A percentile compares a stretch with the other conserved stretches of the same genome.
Evolutionary conservation across 2,113 vertebrate species (phyloP).

Genomic region (Sisor rabdophorus): DNA sequence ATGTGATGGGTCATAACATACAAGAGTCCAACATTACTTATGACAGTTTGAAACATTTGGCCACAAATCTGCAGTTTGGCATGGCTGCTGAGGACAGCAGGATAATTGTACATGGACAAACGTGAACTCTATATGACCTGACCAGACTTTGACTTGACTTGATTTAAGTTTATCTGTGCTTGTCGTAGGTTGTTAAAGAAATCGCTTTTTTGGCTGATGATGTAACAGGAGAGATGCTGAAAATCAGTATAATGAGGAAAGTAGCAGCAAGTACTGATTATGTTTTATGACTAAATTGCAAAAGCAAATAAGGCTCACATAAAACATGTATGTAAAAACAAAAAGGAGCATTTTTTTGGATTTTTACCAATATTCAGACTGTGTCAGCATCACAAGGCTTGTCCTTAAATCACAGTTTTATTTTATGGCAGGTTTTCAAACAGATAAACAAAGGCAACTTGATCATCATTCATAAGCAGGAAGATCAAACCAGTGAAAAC

Average conservation of each 20-base stretch:
- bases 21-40: constrained; percentile 13
- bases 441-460: background rate
- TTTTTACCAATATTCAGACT: background rate
- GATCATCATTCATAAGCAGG: background rate
- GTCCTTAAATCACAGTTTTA: background rate
- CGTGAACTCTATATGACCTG: constrained; percentile 16
- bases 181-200: constrained; percentile 33
- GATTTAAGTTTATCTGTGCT: constrained; percentile 37
- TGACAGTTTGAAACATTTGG: constrained; percentile 35
- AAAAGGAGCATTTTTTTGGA: background rate
- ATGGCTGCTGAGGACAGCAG: constrained; percentile 18
- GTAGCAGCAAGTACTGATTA: background rate
- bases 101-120: constrained; percentile 24
- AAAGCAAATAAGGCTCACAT: background rate
- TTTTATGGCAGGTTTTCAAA: constrained; percentile 1
- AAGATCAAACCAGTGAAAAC: background rate
- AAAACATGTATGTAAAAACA: background rate
- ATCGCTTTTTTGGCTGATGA: constrained; percentile 7
- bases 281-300: background rate
- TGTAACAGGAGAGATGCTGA: background rate
- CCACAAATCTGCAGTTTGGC: constrained; percentile 17
- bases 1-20: background rate
- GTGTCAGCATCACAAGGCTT: background rate
- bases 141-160: constrained; percentile 22
- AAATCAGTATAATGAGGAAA: background rate